Conservation (phyloP, 2,113 vertebrate genomes). For the Cygnus buccinator region DNA sequence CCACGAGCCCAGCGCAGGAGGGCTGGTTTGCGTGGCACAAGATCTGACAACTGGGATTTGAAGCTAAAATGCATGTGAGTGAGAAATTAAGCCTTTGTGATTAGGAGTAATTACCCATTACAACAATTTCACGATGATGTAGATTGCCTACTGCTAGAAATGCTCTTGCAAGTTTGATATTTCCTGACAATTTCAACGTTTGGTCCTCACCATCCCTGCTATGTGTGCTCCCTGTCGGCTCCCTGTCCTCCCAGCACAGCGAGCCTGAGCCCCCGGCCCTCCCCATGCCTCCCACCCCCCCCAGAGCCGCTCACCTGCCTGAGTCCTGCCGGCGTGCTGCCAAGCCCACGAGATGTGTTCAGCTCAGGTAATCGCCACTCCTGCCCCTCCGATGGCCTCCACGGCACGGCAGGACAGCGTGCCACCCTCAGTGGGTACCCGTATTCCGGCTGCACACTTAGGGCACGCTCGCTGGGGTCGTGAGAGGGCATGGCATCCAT, state of each 20-base stretch:
- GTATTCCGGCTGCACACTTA: accelerated
- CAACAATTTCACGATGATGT: background rate
- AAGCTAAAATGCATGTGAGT: background rate
- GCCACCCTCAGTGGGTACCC: accelerated
- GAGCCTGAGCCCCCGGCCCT: background rate
- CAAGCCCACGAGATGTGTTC: accelerated
- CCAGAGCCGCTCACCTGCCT: background rate
- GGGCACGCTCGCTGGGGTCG: accelerated
- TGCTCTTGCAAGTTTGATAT: accelerated
- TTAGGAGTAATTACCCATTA: accelerated
- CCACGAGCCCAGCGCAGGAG: background rate
- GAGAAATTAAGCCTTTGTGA: background rate
- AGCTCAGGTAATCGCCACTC: background rate
- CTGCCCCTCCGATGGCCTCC: accelerated
- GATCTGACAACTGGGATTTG: background rate
- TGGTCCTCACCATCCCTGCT: background rate
- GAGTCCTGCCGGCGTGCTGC: accelerated
- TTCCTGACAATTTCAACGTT: accelerated
- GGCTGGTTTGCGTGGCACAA: background rate
- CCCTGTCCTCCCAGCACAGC: background rate
- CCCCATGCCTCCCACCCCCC: background rate
- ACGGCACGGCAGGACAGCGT: accelerated
- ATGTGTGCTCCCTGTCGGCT: too few relatives aligned
- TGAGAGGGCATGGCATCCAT: accelerated
- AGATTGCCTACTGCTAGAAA: background rate